Conservation (phyloP, 2,888 invertebrate genomes). For the Andrena minutula region DNA sequence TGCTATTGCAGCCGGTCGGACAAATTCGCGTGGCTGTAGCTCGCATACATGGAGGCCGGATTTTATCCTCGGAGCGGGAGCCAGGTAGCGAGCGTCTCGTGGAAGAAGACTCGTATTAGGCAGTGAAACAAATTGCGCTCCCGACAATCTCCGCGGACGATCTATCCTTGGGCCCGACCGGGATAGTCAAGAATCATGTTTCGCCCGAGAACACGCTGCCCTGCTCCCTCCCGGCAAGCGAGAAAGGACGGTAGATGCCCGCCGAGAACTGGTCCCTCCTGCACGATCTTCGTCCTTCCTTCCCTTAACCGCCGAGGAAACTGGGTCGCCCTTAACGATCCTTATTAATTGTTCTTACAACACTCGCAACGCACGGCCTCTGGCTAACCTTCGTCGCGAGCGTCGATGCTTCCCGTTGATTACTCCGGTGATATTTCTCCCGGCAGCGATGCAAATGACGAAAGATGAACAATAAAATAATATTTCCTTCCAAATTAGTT, state of each 20-base stretch:
- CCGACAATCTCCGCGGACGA: conserved; percentile 75
- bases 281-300: conserved; percentile 34
- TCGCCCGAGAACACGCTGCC: conserved; percentile 66
- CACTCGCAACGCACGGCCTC: conserved; percentile 30
- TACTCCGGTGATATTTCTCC: not conserved
- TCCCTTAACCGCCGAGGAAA: conserved; percentile 49
- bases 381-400: conserved; percentile 33
- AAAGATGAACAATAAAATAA: not conserved
- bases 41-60: conserved; percentile 58
- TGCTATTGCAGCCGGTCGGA: conserved; percentile 53
- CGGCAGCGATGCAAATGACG: not conserved
- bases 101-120: conserved; percentile 78
- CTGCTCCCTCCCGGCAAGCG: conserved; percentile 25
- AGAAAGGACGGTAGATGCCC: conserved; percentile 37
- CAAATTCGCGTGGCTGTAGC: conserved; percentile 58
- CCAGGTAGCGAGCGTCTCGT: conserved; percentile 72
- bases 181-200: conserved; percentile 79
- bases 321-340: conserved; percentile 68
- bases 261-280: conserved; percentile 47
- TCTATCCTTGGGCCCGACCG: conserved; percentile 74
- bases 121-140: conserved; percentile 77
- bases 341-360: conserved; percentile 69
- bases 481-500: too few relatives aligned
- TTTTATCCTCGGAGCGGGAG: conserved; percentile 61
- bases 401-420: not conserved